Evolutionary conservation across 2,113 vertebrate species (phyloP).

Genomic region (Callopanchax toddi): DNA sequence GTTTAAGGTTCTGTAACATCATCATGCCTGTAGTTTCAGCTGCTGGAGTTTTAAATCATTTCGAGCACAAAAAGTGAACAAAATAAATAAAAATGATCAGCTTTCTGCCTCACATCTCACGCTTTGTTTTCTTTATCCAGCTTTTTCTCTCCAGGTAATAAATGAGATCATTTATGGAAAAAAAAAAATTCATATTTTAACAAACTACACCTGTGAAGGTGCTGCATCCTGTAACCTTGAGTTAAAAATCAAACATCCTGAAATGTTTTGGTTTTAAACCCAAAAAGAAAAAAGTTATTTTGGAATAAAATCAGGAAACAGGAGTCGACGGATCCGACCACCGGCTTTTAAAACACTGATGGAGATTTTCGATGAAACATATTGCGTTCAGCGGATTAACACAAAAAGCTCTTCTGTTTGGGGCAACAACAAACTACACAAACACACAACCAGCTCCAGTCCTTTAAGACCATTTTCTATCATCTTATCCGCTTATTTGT

Average conservation of each 20-base stretch:
- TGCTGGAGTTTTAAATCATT: background rate
- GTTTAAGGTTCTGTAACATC: background rate
- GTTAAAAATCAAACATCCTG: too few relatives aligned
- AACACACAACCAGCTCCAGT: slow-evolving; percentile 42
- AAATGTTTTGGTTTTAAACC: slow-evolving; percentile 6
- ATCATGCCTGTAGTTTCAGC: background rate
- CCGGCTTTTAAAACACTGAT: background rate
- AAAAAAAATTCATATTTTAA: background rate
- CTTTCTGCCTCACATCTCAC: background rate
- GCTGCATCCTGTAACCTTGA: too few relatives aligned
- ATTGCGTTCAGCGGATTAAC: too few relatives aligned
- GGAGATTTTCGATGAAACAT: background rate
- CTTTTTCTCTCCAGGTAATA: background rate
- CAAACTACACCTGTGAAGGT: background rate
- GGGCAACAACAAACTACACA: slow-evolving; percentile 14
- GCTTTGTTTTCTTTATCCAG: background rate
- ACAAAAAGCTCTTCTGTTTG: background rate
- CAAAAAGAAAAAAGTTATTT: background rate
- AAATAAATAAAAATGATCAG: background rate
- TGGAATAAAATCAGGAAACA: background rate
- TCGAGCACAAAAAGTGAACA: background rate
- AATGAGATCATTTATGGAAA: background rate
- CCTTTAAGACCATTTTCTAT: slow-evolving; percentile 50
- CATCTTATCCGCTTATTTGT: slow-evolving; percentile 56
- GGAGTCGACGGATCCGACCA: background rate